Evolutionary conservation across 2,797 vertebrate genomes (phyloP).

Genomic region (Oophaga sylvatica): DNA sequence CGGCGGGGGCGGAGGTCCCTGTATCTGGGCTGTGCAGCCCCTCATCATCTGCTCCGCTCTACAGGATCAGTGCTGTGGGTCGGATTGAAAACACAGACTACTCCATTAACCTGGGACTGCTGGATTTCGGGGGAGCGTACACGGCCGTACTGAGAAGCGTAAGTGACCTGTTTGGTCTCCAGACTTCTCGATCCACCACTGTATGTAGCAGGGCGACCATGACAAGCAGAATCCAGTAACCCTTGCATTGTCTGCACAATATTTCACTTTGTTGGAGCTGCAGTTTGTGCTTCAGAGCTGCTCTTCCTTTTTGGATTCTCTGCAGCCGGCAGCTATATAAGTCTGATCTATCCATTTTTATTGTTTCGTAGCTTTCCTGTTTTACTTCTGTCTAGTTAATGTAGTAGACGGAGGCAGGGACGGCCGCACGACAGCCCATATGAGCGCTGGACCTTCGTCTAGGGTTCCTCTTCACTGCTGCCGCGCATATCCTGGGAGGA

Average conservation of each 20-base stretch:
- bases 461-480: no score
- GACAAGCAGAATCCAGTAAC: background rate
- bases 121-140: constrained; percentile 89
- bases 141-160: constrained; percentile 83
- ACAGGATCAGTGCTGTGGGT: constrained; percentile 74
- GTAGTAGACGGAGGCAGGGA: no score
- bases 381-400: no score
- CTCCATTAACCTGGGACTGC: constrained; percentile 79
- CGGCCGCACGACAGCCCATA: no score
- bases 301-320: background rate
- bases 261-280: background rate
- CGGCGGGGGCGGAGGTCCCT: background rate
- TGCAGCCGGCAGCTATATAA: no score
- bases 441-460: no score
- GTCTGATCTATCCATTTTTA: no score
- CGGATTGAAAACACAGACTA: constrained; percentile 61
- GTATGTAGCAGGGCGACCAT: no score
- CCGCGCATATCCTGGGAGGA: no score
- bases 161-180: constrained; percentile 62
- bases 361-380: no score
- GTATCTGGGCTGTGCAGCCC: background rate
- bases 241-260: background rate
- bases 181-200: constrained; percentile 6
- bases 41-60: constrained; percentile 66
- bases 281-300: background rate